Evolutionary conservation across 2,888 invertebrate species (phyloP).

Genomic region (Escarpia spicata): DNA sequence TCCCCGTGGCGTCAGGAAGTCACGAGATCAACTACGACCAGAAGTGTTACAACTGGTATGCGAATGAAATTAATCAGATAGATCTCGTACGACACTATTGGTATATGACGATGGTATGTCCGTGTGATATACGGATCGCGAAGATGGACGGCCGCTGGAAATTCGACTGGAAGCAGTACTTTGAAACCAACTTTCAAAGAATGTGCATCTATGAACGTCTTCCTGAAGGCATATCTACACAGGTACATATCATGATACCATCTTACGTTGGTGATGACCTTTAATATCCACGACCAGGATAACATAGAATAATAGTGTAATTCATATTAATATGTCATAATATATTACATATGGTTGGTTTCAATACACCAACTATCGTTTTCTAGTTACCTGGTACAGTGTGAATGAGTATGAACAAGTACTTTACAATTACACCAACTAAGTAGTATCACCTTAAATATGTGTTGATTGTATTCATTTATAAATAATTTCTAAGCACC

Average conservation of each 20-base stretch:
- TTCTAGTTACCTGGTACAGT: too few species aligned
- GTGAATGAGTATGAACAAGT: too few species aligned
- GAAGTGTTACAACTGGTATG: slow-evolving; percentile 17
- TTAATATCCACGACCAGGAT: too few species aligned
- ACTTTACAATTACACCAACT: too few species aligned
- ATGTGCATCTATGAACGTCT: background rate
- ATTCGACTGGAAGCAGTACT: background rate
- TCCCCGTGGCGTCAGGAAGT: background rate
- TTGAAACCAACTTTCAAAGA: background rate
- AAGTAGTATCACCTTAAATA: too few species aligned
- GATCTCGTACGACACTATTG: background rate
- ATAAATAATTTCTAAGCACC: too few species aligned
- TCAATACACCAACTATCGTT: too few species aligned
- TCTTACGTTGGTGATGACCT: too few species aligned
- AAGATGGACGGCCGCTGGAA: background rate
- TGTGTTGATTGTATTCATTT: too few species aligned
- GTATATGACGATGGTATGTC: background rate
- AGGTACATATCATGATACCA: background rate
- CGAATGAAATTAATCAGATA: background rate
- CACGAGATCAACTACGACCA: slow-evolving; percentile 18
- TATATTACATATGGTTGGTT: too few species aligned
- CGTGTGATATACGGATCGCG: background rate
- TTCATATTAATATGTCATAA: too few species aligned
- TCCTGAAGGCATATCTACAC: background rate
- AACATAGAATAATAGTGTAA: too few species aligned